Base-by-base conservation (phyloP, 2,888 invertebrate species). In the Sympetrum striolatum region DNA sequence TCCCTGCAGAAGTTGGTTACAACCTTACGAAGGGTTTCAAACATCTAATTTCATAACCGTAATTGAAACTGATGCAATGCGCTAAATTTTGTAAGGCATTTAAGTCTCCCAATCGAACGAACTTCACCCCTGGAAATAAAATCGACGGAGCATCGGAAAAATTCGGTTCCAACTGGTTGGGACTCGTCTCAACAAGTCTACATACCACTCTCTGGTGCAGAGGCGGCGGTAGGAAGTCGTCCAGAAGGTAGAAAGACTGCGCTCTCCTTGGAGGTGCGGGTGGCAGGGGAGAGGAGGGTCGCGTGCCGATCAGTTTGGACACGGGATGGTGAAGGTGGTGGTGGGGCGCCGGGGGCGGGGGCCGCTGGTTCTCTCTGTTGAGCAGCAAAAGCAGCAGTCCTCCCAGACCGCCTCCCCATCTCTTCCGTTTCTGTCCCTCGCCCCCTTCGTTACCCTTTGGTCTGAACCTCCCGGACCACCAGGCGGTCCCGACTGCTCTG, bases 221-320 rank as follows among this genome's bases (percentile, higher is more conserved):
- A 1, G 93, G 93, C 91, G 94, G 94, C 25, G 93, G 93, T 81
- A 94, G 92, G 91, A 94, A 94, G 91, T 94, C 94, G 91, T 94
- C 94, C 37, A 94, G 92, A 18, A 94, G 93, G 92, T 94, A 94
- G 91, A 94, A 94, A 91, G 94, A 94, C 91, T 94, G 94, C 5
- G 94, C 94, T 35, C 94, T 90, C 81, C 80, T 81, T 2, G 86
- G 92, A 37, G 92, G 93, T 5, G 94, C 93, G 90, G 93, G 93
- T 25, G 93, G 93, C 18, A 93, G 92, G 22, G 92, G 92, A 92
- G 92, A 4, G 90, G 48, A 79, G 91, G 91, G 58, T 90, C 64
- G 22, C 90, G 48, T 60, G 22, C 86, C 86, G n/a, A 37, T 60
- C 86, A 86, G 60, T 60, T 86, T 86, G 60, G 60, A 86, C 60